Evolutionary conservation across 2,113 vertebrate species (phyloP), one percentile per base, ranked within the genome.

Genomic region (Oreochromis spilurus): DNA sequence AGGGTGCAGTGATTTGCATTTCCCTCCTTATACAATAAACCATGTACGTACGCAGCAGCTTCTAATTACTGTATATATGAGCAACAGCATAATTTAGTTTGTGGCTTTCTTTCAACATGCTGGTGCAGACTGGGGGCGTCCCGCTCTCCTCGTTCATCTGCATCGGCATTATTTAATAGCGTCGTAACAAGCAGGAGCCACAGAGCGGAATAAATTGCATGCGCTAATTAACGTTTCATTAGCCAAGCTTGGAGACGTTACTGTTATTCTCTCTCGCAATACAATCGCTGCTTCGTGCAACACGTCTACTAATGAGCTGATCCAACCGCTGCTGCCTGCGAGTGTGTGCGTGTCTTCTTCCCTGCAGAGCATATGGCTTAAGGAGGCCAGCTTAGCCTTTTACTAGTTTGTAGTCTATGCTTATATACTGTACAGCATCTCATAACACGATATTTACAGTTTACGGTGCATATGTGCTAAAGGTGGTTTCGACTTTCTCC

Each of bases 171-270:
- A 82, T 85, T 86, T 83, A 83, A 87, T 50, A 21, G 78, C 2
- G 12, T 67, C 58, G 85, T 29, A 84, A 82, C 55, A 87, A 87
- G 87, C 24, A 19, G 70, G 55, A 75, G 67, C 83, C n/a, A n/a
- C 79, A 53, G 45, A 77, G 88, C 83, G 36, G 79, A 60, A 75
- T 48, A 52, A 77, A 88, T 72, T 85, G 80, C 52, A 82, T 6
- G 36, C 48, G 50, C 87, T 87, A 85, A 94, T 94, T 92, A 92
- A 83, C 91, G 84, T 88, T 88, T 91, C 77, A 91, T 94, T 94
- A 92, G 83, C 86, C 54, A 2, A 84, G 85, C 84, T 60, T 5
- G 54, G 75, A 70, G 77, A 86, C 19, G 13, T 67, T 45, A 17
- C 52, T 81, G 88, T 86, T 85, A 87, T 82, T 81, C 83, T 84